Evolutionary conservation across 2,888 invertebrate species (phyloP).

Genomic region (Atherix ibis): DNA sequence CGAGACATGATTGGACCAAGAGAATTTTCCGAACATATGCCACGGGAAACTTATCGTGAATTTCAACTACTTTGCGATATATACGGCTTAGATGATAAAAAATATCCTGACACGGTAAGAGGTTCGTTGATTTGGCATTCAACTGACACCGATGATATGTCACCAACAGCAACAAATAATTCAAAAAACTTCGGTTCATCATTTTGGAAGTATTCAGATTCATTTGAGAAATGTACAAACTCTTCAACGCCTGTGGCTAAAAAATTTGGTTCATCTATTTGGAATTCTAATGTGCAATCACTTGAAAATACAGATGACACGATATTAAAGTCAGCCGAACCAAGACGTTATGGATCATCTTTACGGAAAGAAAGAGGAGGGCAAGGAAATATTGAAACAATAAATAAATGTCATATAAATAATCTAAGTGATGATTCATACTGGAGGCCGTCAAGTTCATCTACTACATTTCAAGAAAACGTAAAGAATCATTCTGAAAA

Average conservation of each 20-base stretch:
- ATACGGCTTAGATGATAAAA: constrained; percentile 31
- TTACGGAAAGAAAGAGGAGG: no score
- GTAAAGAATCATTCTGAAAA: background rate
- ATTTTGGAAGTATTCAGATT: background rate
- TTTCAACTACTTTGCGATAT: constrained; percentile 45
- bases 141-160: constrained; percentile 10
- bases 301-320: background rate
- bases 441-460: no score
- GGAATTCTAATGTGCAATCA: no score
- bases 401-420: no score
- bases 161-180: background rate
- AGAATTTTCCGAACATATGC: constrained; percentile 44
- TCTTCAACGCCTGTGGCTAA: no score
- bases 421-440: constrained; percentile 7
- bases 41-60: constrained; percentile 36
- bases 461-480: constrained; percentile 15
- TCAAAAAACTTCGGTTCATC: background rate
- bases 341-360: no score
- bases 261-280: no score
- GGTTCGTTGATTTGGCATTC: constrained; percentile 12
- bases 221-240: no score
- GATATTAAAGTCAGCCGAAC: no score
- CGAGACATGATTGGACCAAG: constrained; percentile 48
- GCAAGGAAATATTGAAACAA: no score
- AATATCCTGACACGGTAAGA: no score